Percentiles rank a stretch among this genome's conserved stretches.
Conservation (phyloP, 53 echinoderm and acorn worm genomes). For the Paracentrotus lividus region DNA sequence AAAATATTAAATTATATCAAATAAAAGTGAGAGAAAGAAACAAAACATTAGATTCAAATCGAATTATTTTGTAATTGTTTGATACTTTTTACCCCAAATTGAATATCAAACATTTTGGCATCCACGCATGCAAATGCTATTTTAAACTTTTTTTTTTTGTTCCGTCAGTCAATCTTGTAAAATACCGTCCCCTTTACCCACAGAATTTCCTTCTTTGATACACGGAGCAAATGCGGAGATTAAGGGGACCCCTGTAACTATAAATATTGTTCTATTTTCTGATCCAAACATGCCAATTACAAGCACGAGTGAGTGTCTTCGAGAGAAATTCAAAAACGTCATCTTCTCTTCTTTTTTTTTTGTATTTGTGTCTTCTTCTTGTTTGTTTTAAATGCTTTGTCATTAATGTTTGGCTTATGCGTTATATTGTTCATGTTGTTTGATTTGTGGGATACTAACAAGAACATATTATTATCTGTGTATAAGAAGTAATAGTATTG, state of each 20-base stretch:
- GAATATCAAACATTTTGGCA: background rate
- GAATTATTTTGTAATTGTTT: background rate
- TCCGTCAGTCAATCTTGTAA: slow-evolving; percentile 2
- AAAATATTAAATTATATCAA: background rate
- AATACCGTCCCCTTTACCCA: background rate
- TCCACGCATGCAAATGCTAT: background rate
- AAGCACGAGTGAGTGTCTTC: background rate
- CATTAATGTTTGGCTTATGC: background rate
- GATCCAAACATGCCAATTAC: background rate
- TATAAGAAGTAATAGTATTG: too few species aligned
- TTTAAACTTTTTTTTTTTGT: background rate
- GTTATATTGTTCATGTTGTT: too few species aligned
- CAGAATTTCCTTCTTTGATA: background rate
- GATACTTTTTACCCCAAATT: background rate
- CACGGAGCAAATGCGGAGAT: background rate
- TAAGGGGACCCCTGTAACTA: background rate
- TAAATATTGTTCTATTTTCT: background rate
- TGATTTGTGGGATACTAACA: too few species aligned
- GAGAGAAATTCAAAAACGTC: background rate
- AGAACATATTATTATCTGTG: too few species aligned
- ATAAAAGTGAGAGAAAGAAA: background rate
- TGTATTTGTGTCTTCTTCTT: too few species aligned
- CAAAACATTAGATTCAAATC: background rate
- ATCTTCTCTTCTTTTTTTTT: background rate
- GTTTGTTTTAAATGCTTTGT: background rate